A percentile compares a stretch with the other conserved stretches of the same genome.
Evolutionary conservation across 2,888 invertebrate genomes (phyloP).

Genomic region (Cosmia pyralina): DNA sequence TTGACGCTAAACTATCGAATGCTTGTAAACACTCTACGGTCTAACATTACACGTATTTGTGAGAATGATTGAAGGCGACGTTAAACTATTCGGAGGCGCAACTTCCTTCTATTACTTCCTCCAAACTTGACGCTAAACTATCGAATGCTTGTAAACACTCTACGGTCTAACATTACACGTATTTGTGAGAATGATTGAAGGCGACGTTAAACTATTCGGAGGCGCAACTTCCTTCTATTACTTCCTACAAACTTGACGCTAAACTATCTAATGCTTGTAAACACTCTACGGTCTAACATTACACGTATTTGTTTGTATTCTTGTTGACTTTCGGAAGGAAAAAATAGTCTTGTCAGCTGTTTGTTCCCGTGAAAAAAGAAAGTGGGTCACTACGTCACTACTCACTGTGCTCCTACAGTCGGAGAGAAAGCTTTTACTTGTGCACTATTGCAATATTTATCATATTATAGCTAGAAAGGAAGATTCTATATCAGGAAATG

Average conservation of each 20-base stretch:
- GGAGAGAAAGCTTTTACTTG: slow-evolving; percentile 33
- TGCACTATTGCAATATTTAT: slow-evolving; percentile 60
- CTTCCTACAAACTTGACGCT: too few species aligned
- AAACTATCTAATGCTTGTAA: slow-evolving; percentile 45
- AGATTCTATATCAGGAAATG: slow-evolving; percentile 1
- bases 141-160: slow-evolving; percentile 40
- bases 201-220: too few species aligned
- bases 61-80: too few species aligned
- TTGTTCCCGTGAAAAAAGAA: slow-evolving; percentile 35
- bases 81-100: too few species aligned
- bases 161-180: too few species aligned
- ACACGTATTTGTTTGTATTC: slow-evolving; percentile 39
- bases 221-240: too few species aligned
- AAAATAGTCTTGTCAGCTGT: slow-evolving; percentile 47
- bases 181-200: too few species aligned
- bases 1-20: slow-evolving; percentile 44
- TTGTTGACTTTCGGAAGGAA: slow-evolving; percentile 32
- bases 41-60: too few species aligned
- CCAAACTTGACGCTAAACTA: slow-evolving; percentile 37
- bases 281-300: slow-evolving; percentile 24
- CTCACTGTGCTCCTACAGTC: slow-evolving; percentile 28
- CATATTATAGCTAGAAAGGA: slow-evolving; percentile 29
- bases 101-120: too few species aligned
- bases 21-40: slow-evolving; percentile 26
- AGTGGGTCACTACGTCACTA: slow-evolving; percentile 38